Percentiles rank a stretch among this genome's conserved stretches.
These are phyloP conservation scores for Indri indri DNA, from an alignment of 2,113 vertebrate genomes.

Conservation along the genomic window DNA sequence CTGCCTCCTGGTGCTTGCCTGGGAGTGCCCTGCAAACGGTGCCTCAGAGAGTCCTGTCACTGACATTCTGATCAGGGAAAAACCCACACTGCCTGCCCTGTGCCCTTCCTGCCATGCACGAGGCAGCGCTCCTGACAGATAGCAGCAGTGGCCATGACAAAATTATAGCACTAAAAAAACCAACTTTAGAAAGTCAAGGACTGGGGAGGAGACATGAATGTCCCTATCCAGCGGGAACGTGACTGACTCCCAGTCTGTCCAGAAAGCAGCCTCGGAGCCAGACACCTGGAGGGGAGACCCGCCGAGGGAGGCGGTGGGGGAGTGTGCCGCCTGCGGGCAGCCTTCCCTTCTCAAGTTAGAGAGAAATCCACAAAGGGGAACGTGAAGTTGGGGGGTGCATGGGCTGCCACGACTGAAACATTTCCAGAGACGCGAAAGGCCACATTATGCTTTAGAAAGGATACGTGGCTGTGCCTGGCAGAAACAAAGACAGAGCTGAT, in stretches of 20 bases:
- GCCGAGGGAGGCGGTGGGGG: background rate
- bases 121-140: background rate
- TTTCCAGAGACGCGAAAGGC: background rate
- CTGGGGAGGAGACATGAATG: background rate
- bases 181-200: background rate
- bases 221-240: no score
- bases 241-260: background rate
- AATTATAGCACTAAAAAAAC: background rate
- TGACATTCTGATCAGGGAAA: background rate
- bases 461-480: background rate
- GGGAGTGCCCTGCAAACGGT: background rate
- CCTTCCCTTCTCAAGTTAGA: background rate
- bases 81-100: background rate
- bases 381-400: fast-evolving
- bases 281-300: background rate
- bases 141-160: no score
- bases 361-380: background rate
- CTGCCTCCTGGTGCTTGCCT: background rate
- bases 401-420: background rate
- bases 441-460: background rate
- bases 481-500: background rate
- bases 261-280: background rate
- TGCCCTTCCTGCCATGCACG: background rate
- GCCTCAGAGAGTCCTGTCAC: background rate
- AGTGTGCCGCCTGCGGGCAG: fast-evolving